phyloP scores from a whole-genome alignment of 2,888 invertebrate genomes.

The Sesia bembeciformis region DNA sequence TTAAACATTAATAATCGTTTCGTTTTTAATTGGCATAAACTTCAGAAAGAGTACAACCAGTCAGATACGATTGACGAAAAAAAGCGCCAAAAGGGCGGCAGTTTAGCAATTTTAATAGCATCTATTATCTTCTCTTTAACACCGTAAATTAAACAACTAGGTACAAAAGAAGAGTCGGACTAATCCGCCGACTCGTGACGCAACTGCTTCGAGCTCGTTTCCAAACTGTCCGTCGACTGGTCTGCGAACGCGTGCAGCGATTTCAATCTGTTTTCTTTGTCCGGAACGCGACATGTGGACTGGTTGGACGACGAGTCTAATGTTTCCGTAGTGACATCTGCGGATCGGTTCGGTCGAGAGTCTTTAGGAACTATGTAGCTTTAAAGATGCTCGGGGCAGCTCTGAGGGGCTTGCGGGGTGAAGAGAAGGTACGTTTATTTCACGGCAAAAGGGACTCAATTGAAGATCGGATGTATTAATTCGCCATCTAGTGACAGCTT shows the following conservation, averaged over 20 bases:
- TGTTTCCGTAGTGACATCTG: conserved; percentile 28
- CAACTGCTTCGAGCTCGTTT: conserved; percentile 13
- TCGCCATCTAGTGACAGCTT: conserved; percentile 21
- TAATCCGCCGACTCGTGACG: conserved; percentile 27
- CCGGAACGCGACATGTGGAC: conserved; percentile 32
- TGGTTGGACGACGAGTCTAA: conserved; percentile 29
- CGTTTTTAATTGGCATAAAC: neutral
- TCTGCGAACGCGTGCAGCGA: conserved; percentile 27
- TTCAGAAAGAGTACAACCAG: neutral
- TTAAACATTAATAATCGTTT: neutral
- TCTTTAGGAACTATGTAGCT: conserved; percentile 27
- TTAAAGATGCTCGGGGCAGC: conserved; percentile 32
- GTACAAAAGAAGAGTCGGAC: conserved; percentile 30
- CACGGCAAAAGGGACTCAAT: conserved; percentile 37
- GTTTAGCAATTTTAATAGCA: conserved; percentile 57
- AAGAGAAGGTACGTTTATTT: conserved; percentile 41
- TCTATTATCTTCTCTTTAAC: conserved; percentile 63
- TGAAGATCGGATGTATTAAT: conserved; percentile 41
- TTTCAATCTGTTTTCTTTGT: conserved; percentile 68
- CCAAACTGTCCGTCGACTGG: conserved; percentile 19
- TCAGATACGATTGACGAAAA: conserved; percentile 4
- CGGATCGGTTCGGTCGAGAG: conserved; percentile 28
- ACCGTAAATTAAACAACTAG: conserved; percentile 63
- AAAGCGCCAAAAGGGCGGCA: conserved; percentile 37
- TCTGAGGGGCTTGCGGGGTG: conserved; percentile 19